Conservation (phyloP, 1,140 invertebrate genomes). For the Stegodyphus dumicola region DNA sequence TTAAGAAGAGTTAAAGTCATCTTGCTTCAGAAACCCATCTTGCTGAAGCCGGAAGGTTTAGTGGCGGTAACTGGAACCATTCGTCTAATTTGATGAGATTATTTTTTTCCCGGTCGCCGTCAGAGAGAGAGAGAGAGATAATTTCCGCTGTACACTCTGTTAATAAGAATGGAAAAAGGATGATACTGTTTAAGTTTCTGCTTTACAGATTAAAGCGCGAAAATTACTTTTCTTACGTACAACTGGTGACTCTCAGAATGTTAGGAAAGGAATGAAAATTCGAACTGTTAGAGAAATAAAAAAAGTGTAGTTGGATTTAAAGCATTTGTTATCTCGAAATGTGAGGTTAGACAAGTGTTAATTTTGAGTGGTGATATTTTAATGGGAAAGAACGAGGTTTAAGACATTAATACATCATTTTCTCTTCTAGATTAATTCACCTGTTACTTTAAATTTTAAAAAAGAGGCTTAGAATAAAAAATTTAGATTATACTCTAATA, state of each 20-base stretch:
- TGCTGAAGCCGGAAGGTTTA: not conserved
- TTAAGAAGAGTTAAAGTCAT: constrained; percentile 23
- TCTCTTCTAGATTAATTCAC: no score
- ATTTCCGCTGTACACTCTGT: constrained; percentile 16
- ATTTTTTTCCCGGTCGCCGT: not conserved
- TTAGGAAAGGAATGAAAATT: not conserved
- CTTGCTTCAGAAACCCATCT: constrained; percentile 28
- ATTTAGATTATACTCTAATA: no score
- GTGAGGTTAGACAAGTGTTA: not conserved
- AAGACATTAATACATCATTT: no score
- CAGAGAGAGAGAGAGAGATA: not conserved
- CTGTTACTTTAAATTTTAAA: no score
- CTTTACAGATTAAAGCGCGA: constrained; percentile 44
- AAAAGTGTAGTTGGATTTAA: no score
- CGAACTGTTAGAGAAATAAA: no score
- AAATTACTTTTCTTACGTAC: constrained; percentile 52
- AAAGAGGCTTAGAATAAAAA: no score
- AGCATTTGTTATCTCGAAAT: constrained; percentile 1
- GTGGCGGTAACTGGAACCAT: constrained; percentile 12
- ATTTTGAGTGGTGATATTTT: not conserved
- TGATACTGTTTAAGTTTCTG: constrained; percentile 3
- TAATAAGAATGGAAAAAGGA: constrained; percentile 46
- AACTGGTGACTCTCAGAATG: not conserved
- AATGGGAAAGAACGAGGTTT: no score
- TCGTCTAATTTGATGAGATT: constrained; percentile 52